These are phyloP conservation scores for Siniperca undulata DNA, from an alignment of 2,797 vertebrate species.

Conservation along the genomic window DNA sequence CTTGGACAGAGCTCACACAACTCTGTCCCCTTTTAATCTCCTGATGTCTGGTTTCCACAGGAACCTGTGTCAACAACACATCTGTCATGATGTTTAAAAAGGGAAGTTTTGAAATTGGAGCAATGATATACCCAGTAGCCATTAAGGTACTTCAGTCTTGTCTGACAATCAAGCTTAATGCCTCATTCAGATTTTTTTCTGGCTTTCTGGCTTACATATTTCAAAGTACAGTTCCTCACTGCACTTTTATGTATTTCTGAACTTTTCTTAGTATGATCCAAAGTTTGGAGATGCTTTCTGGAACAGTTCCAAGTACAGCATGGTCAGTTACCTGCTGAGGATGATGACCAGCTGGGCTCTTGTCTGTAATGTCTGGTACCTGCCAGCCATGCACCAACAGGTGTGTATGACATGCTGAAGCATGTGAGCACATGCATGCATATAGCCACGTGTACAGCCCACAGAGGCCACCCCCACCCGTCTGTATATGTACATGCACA, in stretches of 20 bases:
- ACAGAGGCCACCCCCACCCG: too few species aligned
- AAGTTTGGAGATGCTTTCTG: conserved; percentile 98
- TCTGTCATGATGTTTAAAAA: conserved; percentile 99
- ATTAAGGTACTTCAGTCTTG: conserved; percentile 89
- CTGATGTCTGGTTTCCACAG: conserved; percentile 79
- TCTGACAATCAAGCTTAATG: background rate
- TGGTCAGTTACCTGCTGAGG: conserved; percentile 94
- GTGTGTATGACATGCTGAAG: conserved; percentile 75
- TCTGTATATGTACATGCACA: conserved; percentile 1
- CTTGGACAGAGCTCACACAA: conserved; percentile 51
- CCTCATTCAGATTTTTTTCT: background rate
- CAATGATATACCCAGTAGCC: conserved; percentile 96
- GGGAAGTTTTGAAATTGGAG: conserved; percentile 98
- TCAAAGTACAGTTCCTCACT: background rate
- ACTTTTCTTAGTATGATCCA: conserved; percentile 90
- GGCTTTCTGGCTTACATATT: background rate
- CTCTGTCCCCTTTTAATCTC: conserved; percentile 34
- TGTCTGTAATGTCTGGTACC: conserved; percentile 96
- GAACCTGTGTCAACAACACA: conserved; percentile 98
- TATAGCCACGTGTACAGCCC: conserved; percentile 9
- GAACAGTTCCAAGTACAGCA: conserved; percentile 97
- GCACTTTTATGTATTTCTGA: background rate
- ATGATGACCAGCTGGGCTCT: conserved; percentile 99
- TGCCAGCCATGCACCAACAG: conserved; percentile 94
- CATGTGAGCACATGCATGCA: background rate